Evolutionary conservation across 2,797 vertebrate species (phyloP).

Genomic region (Chiloscyllium punctatum): DNA sequence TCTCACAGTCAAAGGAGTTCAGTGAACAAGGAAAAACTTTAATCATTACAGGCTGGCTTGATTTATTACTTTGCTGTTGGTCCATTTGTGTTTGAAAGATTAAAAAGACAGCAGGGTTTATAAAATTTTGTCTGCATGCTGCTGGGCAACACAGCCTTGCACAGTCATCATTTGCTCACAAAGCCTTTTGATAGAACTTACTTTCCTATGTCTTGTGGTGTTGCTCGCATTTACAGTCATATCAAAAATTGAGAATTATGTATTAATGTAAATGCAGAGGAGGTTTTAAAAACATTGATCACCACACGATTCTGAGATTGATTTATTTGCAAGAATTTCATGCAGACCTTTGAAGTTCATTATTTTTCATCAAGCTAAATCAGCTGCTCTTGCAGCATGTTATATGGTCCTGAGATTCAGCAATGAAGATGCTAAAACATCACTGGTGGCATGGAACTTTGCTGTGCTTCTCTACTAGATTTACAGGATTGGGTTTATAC

Average conservation of each 20-base stretch:
- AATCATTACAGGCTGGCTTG: neutral
- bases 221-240: neutral
- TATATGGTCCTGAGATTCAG: no score
- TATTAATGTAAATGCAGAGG: neutral
- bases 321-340: neutral
- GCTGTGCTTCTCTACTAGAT: no score
- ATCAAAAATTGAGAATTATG: neutral
- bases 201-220: neutral
- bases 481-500: no score
- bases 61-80: neutral
- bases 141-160: no score
- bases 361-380: no score
- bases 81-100: neutral
- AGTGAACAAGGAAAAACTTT: neutral
- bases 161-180: neutral
- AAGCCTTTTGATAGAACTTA: neutral
- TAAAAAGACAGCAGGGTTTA: neutral
- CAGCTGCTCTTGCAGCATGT: no score
- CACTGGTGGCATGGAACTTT: no score
- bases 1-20: neutral
- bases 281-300: neutral
- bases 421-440: no score
- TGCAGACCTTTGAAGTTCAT: no score
- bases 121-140: neutral
- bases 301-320: neutral